These are phyloP conservation scores for Acestrorhynchus altus DNA, from an alignment of 2,797 vertebrate genomes.

Conservation along the genomic window DNA sequence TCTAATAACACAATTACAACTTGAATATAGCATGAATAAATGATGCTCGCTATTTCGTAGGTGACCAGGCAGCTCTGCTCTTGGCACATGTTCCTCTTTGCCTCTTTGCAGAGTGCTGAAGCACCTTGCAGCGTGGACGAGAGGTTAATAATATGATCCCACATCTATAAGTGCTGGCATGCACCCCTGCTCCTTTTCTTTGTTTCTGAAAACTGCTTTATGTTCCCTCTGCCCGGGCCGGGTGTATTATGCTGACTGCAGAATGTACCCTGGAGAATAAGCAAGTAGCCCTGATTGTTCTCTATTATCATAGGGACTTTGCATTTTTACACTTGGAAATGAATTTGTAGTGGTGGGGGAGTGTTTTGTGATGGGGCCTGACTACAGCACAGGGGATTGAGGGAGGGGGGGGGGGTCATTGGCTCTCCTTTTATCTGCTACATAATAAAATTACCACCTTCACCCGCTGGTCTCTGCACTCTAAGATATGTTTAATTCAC, in stretches of 20 bases:
- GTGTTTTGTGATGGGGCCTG: conserved; percentile 64
- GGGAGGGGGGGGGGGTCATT: conserved; percentile 46
- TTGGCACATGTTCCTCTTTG: conserved; percentile 37
- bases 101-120: conserved; percentile 34
- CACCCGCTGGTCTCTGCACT: conserved; percentile 67
- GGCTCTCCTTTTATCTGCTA: conserved; percentile 75
- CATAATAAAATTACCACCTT: conserved; percentile 74
- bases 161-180: conserved; percentile 54
- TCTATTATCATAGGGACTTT: conserved; percentile 73
- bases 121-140: conserved; percentile 32
- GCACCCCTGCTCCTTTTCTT: conserved; percentile 51
- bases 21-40: conserved; percentile 75
- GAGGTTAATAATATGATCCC: conserved; percentile 65
- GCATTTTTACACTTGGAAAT: conserved; percentile 71
- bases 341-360: conserved; percentile 69
- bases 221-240: conserved; percentile 46
- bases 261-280: conserved; percentile 73
- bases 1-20: conserved; percentile 79
- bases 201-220: conserved; percentile 61
- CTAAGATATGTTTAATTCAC: conserved; percentile 77
- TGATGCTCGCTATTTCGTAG: conserved; percentile 68
- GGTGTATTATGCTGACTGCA: conserved; percentile 70
- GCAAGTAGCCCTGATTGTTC: conserved; percentile 76
- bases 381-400: conserved; percentile 19
- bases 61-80: conserved; percentile 66